Evolutionary conservation across 2,888 invertebrate species (phyloP).

Genomic region (Agelastica alni): DNA sequence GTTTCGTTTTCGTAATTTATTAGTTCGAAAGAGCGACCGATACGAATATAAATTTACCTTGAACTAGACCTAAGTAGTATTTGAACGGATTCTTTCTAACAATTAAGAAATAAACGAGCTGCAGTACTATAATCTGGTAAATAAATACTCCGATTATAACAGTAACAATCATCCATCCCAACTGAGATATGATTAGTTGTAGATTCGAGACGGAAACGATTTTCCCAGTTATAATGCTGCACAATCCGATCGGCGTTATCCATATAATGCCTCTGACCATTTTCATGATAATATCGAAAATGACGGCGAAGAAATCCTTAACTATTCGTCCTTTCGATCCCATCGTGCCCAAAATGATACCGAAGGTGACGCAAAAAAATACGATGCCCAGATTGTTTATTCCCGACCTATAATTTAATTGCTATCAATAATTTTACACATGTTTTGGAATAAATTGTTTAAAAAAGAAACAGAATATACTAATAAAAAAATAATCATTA

Average conservation of each 20-base stretch:
- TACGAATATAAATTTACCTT: slow-evolving; percentile 28
- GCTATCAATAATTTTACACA: too few relatives aligned
- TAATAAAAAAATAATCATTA: too few relatives aligned
- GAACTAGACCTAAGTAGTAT: slow-evolving; percentile 75
- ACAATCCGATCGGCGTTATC: slow-evolving; percentile 85
- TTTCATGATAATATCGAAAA: slow-evolving; percentile 90
- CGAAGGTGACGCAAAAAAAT: slow-evolving; percentile 88
- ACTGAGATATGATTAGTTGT: slow-evolving; percentile 67
- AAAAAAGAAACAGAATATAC: too few relatives aligned
- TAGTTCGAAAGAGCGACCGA: too few relatives aligned
- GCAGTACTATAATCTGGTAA: slow-evolving; percentile 84
- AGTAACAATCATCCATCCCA: slow-evolving; percentile 79
- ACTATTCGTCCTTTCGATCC: slow-evolving; percentile 80
- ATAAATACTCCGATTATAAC: slow-evolving; percentile 80
- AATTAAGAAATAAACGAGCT: slow-evolving; percentile 79
- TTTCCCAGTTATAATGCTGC: slow-evolving; percentile 83
- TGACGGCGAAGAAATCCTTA: slow-evolving; percentile 82
- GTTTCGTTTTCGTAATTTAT: too few relatives aligned
- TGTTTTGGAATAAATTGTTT: too few relatives aligned
- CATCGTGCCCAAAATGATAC: slow-evolving; percentile 82
- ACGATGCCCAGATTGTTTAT: slow-evolving; percentile 87
- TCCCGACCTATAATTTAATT: slow-evolving; percentile 71
- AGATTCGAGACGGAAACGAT: slow-evolving; percentile 74
- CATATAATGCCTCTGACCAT: slow-evolving; percentile 91
- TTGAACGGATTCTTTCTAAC: slow-evolving; percentile 83